Percentiles rank a stretch among this genome's conserved stretches.
Conservation (phyloP, 2,797 vertebrate genomes). For the Paedocypris micromegethes region DNA sequence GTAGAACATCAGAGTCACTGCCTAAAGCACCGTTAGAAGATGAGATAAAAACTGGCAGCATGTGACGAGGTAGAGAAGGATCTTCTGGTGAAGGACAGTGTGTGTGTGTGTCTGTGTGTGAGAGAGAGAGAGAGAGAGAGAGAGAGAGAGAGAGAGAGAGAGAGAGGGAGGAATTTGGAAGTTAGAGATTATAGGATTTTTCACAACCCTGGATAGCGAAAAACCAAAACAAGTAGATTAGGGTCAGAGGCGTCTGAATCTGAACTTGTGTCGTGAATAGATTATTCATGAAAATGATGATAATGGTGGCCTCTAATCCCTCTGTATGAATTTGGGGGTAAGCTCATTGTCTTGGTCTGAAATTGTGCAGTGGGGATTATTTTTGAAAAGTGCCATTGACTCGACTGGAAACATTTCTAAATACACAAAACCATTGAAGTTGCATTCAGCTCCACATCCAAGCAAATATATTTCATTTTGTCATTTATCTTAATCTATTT, state of each 20-base stretch:
- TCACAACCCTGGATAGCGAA: not conserved
- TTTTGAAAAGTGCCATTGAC: conserved; percentile 1
- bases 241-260: conserved; percentile 30
- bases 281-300: conserved; percentile 31
- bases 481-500: no score
- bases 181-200: conserved; percentile 5
- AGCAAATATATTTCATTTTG: no score
- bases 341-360: conserved; percentile 25
- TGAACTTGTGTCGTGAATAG: conserved; percentile 26
- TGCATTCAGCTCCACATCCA: not conserved
- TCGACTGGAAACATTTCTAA: conserved; percentile 25
- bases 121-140: not conserved
- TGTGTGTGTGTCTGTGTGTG: not conserved
- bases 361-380: conserved; percentile 32
- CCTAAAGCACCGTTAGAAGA: conserved; percentile 29
- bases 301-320: conserved; percentile 22
- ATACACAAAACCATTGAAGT: conserved; percentile 7
- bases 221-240: conserved; percentile 31
- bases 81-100: not conserved
- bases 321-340: conserved; percentile 13
- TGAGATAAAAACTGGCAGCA: conserved; percentile 26
- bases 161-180: not conserved
- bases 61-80: not conserved
- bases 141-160: not conserved
- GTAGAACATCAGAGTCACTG: conserved; percentile 36